Evolutionary conservation across 1,140 invertebrate species (phyloP).

Genomic region (Drosophila repleta): DNA sequence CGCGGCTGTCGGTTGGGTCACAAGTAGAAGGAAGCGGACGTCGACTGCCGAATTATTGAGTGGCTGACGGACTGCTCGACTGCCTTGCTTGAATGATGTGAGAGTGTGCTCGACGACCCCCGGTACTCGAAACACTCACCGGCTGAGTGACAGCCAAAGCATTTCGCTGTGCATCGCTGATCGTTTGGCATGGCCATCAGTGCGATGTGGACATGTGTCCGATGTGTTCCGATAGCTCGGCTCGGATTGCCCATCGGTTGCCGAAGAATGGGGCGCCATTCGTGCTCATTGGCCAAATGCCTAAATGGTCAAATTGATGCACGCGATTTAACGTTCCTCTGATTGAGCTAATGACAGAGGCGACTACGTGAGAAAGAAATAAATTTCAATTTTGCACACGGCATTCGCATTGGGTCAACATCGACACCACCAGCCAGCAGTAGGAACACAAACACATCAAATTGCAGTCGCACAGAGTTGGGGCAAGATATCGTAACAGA

Average conservation of each 20-base stretch:
- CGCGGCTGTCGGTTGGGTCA: constrained; percentile 50
- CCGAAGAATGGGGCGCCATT: constrained; percentile 34
- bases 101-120: constrained; percentile 20
- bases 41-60: constrained; percentile 79
- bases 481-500: background rate
- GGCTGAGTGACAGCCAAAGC: constrained; percentile 57
- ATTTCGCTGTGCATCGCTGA: constrained; percentile 72
- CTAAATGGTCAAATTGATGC: constrained; percentile 77
- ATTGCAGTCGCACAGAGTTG: background rate
- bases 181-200: constrained; percentile 40
- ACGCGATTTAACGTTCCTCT: constrained; percentile 77
- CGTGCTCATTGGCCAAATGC: constrained; percentile 54
- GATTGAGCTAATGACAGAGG: constrained; percentile 79
- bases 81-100: constrained; percentile 27
- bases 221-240: background rate
- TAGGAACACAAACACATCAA: constrained; percentile 3
- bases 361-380: constrained; percentile 83
- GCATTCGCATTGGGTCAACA: constrained; percentile 67
- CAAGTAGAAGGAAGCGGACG: constrained; percentile 55
- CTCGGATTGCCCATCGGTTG: constrained; percentile 12
- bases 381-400: constrained; percentile 74
- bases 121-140: constrained; percentile 14
- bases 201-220: constrained; percentile 40
- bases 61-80: constrained; percentile 40
- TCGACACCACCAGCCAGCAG: constrained; percentile 2